These are phyloP conservation scores for Mycalesis mineus DNA, from an alignment of 2,888 invertebrate genomes.

Conservation along the genomic window DNA sequence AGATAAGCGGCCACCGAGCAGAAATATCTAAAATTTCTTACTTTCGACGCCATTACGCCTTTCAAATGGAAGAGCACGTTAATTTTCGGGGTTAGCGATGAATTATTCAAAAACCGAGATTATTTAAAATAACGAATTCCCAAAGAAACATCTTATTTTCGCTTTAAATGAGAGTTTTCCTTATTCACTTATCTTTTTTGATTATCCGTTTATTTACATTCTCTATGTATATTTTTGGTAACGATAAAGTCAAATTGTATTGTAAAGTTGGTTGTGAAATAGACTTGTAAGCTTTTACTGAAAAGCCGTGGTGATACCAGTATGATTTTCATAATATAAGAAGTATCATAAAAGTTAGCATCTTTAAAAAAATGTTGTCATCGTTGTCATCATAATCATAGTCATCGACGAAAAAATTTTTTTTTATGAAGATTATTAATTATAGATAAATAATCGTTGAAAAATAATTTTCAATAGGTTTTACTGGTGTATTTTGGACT, in stretches of 20 bases:
- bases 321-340: too few species aligned
- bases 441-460: too few species aligned
- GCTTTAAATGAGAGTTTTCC: slow-evolving; percentile 22
- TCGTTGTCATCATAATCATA: too few species aligned
- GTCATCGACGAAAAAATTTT: too few species aligned
- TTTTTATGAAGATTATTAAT: too few species aligned
- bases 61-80: slow-evolving; percentile 34
- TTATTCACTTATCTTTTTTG: slow-evolving; percentile 1
- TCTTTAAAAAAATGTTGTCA: too few species aligned
- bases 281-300: too few species aligned
- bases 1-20: slow-evolving; percentile 5
- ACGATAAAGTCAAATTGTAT: neutral
- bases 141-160: neutral
- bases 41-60: slow-evolving; percentile 30
- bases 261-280: too few species aligned
- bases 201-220: neutral
- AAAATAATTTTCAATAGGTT: too few species aligned
- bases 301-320: too few species aligned
- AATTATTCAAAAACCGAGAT: slow-evolving; percentile 39
- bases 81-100: slow-evolving; percentile 33
- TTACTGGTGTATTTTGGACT: too few species aligned
- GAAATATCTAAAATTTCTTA: slow-evolving; percentile 25
- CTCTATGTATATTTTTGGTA: neutral
- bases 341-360: too few species aligned
- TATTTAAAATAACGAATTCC: slow-evolving; percentile 37